Evolutionary conservation across 2,797 vertebrate species (phyloP), one percentile per base, ranked within the genome.

Genomic region (Scomberomorus guttatus): DNA sequence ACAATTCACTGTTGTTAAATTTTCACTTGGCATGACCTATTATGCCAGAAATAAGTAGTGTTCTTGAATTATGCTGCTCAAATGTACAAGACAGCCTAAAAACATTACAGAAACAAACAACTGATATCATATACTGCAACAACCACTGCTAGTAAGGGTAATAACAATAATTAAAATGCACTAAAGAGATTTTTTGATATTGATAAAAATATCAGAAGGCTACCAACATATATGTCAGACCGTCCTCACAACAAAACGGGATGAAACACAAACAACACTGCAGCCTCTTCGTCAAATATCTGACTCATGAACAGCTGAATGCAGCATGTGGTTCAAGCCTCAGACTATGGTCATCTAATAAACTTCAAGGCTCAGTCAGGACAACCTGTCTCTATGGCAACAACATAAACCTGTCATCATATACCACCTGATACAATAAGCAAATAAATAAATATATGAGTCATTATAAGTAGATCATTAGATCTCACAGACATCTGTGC

Each of bases 311-410:
- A 79, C 13, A 77, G 56, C 63, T 57, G n/a, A 51, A 37, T 48
- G n/a, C 11, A 32, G 34, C 4, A 17, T 8, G 56, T 27, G 32
- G 27, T 51, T 74, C 13, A 61, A 14, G 62, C 15, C 6, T 61
- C 61, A 59, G 63, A 22, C n/a, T 18, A 18, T 10, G 32, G 32
- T 79, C 57, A 46, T 24, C 48, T 51, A 59, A 61, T 50, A 64
- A 2, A 67, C 68, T 29, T 66, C 37, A 63, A 7, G 25, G 69
- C 44, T 83, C 25, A 74, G 46, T n/a, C 66, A 52, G 15, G 48
- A 22, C 27, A 59, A 60, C n/a, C 56, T 18, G 69, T 83, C 42
- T 51, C 79, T 79, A 65, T 50, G 74, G 82, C 76, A 83, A 87
- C 82, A 32, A 57, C 64, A 74, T 51, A 74, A 73, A 62, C 63